Evolutionary conservation across 2,113 vertebrate genomes (phyloP).

Genomic region (Dromas ardeola): DNA sequence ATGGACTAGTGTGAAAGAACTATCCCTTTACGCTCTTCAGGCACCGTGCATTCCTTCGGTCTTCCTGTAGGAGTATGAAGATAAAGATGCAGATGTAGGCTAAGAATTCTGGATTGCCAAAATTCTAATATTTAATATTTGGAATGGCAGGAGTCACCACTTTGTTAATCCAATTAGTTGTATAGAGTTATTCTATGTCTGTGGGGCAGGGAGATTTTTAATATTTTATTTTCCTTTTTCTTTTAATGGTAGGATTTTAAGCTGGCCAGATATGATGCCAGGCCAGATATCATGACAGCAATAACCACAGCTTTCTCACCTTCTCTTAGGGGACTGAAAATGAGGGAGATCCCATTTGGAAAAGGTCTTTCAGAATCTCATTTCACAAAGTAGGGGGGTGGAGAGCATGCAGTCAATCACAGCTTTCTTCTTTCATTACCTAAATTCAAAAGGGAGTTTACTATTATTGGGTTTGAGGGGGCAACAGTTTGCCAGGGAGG

Average conservation of each 20-base stretch:
- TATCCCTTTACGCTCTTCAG: background rate
- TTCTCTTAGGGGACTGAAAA: background rate
- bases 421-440: background rate
- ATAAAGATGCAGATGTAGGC: background rate
- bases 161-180: background rate
- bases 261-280: background rate
- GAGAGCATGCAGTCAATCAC: background rate
- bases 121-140: background rate
- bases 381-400: rapidly evolving
- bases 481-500: background rate
- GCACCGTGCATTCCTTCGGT: background rate
- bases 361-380: background rate
- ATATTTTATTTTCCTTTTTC: background rate
- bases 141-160: background rate
- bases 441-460: background rate
- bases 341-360: background rate
- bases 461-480: background rate
- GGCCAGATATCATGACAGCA: background rate
- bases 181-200: background rate
- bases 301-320: background rate
- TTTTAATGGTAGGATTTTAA: background rate
- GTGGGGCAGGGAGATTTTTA: background rate
- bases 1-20: background rate
- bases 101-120: background rate
- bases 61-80: background rate